A percentile compares a stretch with the other conserved stretches of the same genome.
These are phyloP conservation scores for Rhimphoctona megacephalus DNA, from an alignment of 2,888 invertebrate genomes.

Conservation along the genomic window DNA sequence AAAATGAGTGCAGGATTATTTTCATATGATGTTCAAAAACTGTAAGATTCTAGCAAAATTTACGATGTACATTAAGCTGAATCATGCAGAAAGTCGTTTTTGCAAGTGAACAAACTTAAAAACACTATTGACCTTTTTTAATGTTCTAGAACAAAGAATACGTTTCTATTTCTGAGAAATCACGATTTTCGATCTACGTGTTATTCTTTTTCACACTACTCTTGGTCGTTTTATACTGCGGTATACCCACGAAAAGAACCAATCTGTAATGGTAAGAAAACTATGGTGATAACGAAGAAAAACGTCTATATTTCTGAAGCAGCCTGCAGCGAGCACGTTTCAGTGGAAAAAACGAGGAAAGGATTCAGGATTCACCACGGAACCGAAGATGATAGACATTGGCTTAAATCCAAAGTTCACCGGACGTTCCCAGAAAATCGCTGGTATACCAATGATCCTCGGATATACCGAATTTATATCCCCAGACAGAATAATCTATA, in stretches of 20 bases:
- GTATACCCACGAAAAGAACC: slow-evolving; percentile 27
- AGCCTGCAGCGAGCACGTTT: slow-evolving; percentile 24
- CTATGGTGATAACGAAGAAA: slow-evolving; percentile 51
- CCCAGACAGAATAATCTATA: slow-evolving; percentile 31
- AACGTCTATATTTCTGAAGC: slow-evolving; percentile 37
- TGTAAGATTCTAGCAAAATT: background rate
- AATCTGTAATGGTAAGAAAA: slow-evolving; percentile 36
- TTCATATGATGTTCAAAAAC: background rate
- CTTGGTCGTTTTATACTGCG: slow-evolving; percentile 43
- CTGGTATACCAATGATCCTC: slow-evolving; percentile 27
- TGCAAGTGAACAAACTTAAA: background rate
- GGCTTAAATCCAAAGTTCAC: slow-evolving; percentile 41
- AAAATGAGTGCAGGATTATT: background rate
- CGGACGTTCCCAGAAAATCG: slow-evolving; percentile 25
- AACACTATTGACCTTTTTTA: slow-evolving; percentile 3
- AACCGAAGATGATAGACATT: slow-evolving; percentile 50
- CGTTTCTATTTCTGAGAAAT: background rate
- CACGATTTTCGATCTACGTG: background rate
- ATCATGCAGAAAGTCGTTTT: background rate
- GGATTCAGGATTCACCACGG: slow-evolving; percentile 15
- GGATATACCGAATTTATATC: slow-evolving; percentile 51
- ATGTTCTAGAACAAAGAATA: slow-evolving; percentile 2
- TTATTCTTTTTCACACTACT: slow-evolving; percentile 6
- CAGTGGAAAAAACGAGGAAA: slow-evolving; percentile 14
- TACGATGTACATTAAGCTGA: background rate